Evolutionary conservation across 2,797 vertebrate genomes (phyloP).

Genomic region (Nannoperca obscura): DNA sequence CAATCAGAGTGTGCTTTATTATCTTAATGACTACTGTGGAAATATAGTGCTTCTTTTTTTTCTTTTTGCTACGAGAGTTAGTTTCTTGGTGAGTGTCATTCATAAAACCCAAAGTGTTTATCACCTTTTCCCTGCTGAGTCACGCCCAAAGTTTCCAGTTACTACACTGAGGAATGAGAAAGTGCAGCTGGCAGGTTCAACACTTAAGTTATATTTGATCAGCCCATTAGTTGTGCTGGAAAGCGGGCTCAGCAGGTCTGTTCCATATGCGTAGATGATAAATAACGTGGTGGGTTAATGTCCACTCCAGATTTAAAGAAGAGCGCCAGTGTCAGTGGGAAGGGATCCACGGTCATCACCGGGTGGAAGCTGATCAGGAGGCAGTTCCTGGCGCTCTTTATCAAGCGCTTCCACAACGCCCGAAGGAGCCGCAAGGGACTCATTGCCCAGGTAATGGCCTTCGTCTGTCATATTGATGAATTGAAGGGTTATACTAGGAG

Average conservation of each 20-base stretch:
- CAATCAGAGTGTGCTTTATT: conserved; percentile 29
- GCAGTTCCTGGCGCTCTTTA: conserved; percentile 95
- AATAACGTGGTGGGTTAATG: conserved; percentile 51
- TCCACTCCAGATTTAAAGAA: conserved; percentile 79
- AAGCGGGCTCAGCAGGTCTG: conserved; percentile 26
- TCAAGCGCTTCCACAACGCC: conserved; percentile 97
- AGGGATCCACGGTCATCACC: conserved; percentile 90
- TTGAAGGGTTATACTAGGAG: conserved; percentile 59
- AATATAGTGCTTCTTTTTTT: conserved; percentile 5
- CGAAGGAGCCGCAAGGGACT: conserved; percentile 95
- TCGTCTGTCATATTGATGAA: conserved; percentile 77
- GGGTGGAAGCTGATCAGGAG: conserved; percentile 92
- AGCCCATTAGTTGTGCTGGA: conserved; percentile 43
- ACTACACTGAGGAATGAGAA: conserved; percentile 24
- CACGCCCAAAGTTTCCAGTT: not conserved
- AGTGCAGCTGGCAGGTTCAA: conserved; percentile 41
- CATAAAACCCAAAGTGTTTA: conserved; percentile 18
- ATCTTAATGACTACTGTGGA: conserved; percentile 20
- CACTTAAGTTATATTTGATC: conserved; percentile 47
- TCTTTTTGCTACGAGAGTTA: too few species aligned
- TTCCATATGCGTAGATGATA: conserved; percentile 52
- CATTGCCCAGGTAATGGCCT: conserved; percentile 93
- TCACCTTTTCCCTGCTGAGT: conserved; percentile 20
- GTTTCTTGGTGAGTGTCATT: conserved; percentile 5
- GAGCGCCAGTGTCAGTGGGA: conserved; percentile 85